These are phyloP conservation scores for Mongoloraphidia duomilia DNA, from an alignment of 2,888 invertebrate genomes.

Conservation along the genomic window DNA sequence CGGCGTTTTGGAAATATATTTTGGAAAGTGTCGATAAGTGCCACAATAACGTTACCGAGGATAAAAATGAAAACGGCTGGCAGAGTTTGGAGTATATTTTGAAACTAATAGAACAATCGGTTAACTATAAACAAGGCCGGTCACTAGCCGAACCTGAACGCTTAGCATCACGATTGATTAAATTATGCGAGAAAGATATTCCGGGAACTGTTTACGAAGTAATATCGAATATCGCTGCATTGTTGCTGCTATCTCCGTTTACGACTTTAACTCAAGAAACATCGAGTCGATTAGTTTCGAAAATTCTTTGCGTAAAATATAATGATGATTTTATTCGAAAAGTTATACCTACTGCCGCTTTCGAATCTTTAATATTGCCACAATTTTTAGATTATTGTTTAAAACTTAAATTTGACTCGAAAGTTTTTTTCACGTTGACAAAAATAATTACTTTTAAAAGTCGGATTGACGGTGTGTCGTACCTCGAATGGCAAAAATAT, in stretches of 20 bases:
- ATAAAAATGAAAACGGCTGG: slow-evolving; percentile 15
- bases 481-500: slow-evolving; percentile 51
- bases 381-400: slow-evolving; percentile 44
- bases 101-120: slow-evolving; percentile 41
- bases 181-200: slow-evolving; percentile 33
- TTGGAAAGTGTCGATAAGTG: slow-evolving; percentile 28
- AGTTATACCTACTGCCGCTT: slow-evolving; percentile 49
- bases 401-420: slow-evolving; percentile 36
- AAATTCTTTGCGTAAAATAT: slow-evolving; percentile 41
- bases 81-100: slow-evolving; percentile 31
- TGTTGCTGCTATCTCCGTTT: slow-evolving; percentile 43
- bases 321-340: slow-evolving; percentile 46
- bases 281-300: slow-evolving; percentile 51
- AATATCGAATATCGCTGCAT: slow-evolving; percentile 39
- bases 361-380: slow-evolving; percentile 59
- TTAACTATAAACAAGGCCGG: slow-evolving; percentile 48
- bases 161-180: slow-evolving; percentile 42
- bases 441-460: slow-evolving; percentile 53
- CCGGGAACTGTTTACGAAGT: slow-evolving; percentile 34
- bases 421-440: slow-evolving; percentile 44
- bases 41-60: slow-evolving; percentile 12
- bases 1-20: slow-evolving; percentile 48
- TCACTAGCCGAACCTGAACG: slow-evolving; percentile 43
- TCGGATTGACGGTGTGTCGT: slow-evolving; percentile 40
- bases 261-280: slow-evolving; percentile 57